Evolutionary conservation across 1,140 invertebrate species (phyloP).

Genomic region (Metopolophium dirhodum): DNA sequence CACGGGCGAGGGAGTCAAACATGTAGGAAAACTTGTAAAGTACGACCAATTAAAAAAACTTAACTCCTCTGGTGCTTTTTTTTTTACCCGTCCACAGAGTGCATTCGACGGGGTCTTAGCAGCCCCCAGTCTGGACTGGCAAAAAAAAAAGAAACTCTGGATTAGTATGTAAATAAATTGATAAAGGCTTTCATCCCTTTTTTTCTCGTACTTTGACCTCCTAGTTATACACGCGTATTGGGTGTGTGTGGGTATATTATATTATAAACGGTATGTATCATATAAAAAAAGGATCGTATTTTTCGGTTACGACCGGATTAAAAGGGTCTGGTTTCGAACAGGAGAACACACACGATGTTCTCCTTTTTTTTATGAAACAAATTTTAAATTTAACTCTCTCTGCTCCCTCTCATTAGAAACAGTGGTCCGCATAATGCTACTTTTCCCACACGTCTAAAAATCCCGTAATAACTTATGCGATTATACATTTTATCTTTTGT

Average conservation of each 20-base stretch:
- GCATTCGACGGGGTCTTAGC: conserved; percentile 40
- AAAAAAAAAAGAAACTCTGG: conserved; percentile 25
- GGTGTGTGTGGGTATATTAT: not conserved
- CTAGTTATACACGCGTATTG: not conserved
- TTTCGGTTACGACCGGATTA: conserved; percentile 45
- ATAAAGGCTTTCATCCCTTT: conserved; percentile 53
- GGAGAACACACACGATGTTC: not conserved
- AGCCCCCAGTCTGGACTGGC: not conserved
- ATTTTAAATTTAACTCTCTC: conserved; percentile 28
- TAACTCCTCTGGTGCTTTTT: conserved; percentile 33
- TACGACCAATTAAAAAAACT: conserved; percentile 56
- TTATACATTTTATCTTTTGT: not conserved
- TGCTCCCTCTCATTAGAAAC: not conserved
- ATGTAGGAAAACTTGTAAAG: conserved; percentile 49
- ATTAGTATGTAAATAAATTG: conserved; percentile 55
- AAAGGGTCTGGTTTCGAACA: conserved; percentile 26
- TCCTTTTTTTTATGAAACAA: conserved; percentile 21
- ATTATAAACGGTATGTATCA: conserved; percentile 28
- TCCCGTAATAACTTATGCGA: not conserved
- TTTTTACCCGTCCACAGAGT: not conserved
- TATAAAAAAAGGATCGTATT: conserved; percentile 39
- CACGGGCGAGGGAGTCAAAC: not conserved
- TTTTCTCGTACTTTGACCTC: conserved; percentile 45
- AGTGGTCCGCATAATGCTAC: not conserved
- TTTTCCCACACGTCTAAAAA: not conserved